A percentile compares a stretch with the other conserved stretches of the same genome.
Evolutionary conservation across 2,888 invertebrate genomes (phyloP).

Genomic region (Euphydryas editha): DNA sequence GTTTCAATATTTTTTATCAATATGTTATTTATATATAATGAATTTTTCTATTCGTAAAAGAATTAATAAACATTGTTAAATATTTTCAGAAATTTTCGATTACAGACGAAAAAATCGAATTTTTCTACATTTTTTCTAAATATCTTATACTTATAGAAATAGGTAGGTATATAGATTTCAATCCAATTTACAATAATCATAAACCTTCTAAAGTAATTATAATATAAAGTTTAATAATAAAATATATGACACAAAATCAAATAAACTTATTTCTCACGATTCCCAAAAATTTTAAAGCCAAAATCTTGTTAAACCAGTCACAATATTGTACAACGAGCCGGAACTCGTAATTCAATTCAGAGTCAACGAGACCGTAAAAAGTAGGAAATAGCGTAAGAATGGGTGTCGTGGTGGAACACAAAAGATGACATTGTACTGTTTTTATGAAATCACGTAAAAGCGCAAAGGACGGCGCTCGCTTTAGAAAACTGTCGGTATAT

Average conservation of each 20-base stretch:
- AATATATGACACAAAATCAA: not conserved
- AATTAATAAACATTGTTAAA: too few relatives aligned
- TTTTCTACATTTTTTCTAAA: too few relatives aligned
- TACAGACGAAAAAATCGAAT: too few relatives aligned
- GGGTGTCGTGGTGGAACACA: constrained; percentile 55
- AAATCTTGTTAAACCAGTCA: constrained; percentile 59
- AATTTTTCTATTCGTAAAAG: too few relatives aligned
- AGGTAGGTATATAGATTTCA: too few relatives aligned
- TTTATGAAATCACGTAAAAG: constrained; percentile 47
- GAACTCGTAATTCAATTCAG: constrained; percentile 73
- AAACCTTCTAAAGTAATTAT: too few relatives aligned
- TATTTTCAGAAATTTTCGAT: too few relatives aligned
- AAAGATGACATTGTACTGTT: constrained; percentile 58
- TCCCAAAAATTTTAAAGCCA: not conserved
- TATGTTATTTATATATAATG: too few relatives aligned
- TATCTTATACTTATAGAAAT: too few relatives aligned
- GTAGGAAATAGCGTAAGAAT: constrained; percentile 66
- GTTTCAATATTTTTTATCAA: too few relatives aligned
- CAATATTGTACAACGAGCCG: constrained; percentile 60
- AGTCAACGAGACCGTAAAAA: constrained; percentile 68
- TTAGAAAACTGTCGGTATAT: constrained; percentile 71
- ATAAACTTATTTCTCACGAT: constrained; percentile 10
- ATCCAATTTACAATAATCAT: too few relatives aligned
- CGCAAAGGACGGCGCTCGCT: constrained; percentile 62
- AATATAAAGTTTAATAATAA: too few relatives aligned